Evolutionary conservation across 2,797 vertebrate genomes (phyloP), one percentile per base, ranked within the genome.

Genomic region (Lithobates pipiens): DNA sequence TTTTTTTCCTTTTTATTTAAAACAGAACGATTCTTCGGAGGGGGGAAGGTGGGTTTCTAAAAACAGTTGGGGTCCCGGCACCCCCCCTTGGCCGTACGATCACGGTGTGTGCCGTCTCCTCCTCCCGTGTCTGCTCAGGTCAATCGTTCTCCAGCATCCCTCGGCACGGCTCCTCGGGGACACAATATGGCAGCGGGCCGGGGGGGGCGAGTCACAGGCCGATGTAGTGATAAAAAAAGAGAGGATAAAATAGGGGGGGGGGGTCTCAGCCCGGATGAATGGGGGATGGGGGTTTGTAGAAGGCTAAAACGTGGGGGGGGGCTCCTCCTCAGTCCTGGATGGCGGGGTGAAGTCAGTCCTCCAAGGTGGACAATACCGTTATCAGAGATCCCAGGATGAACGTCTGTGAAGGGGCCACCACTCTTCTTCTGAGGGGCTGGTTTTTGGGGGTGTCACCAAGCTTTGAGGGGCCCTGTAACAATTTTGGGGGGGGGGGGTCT

Each of bases 111-210:
- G n/a, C 36, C 34, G 36, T 5, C 39, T 39, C 39, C 36, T 39
- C 86, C 86, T 82, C 86, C n/a, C n/a, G n/a, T n/a, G n/a, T n/a
- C n/a, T n/a, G n/a, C n/a, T 68, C 81, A 61, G 65, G 39, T 86
- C 75, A 79, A 85, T 82, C 87, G 82, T 87, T 75, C 54, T 65
- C 61, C 73, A 75, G 50, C 84, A 83, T 85, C 73, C 73, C 83
- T 69, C 61, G 70, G 50, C 8, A 2, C n/a, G 39, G 18, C 46
- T 36, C 29, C 57, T 74, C 16, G 18, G 57, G n/a, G 39, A 18
- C 71, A 68, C 72, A 76, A 70, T 27, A 82, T 61, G 77, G 77
- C 71, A 36, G 84, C 25, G 63, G 2, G 2, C 32, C 32, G 32
- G 39, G 6, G 6, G 39, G 6, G 6, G 39, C 39, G 8, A 10